Evolutionary conservation across 2,888 invertebrate genomes (phyloP), one percentile per base, ranked within the genome.

Genomic region (Sicus ferrugineus): DNA sequence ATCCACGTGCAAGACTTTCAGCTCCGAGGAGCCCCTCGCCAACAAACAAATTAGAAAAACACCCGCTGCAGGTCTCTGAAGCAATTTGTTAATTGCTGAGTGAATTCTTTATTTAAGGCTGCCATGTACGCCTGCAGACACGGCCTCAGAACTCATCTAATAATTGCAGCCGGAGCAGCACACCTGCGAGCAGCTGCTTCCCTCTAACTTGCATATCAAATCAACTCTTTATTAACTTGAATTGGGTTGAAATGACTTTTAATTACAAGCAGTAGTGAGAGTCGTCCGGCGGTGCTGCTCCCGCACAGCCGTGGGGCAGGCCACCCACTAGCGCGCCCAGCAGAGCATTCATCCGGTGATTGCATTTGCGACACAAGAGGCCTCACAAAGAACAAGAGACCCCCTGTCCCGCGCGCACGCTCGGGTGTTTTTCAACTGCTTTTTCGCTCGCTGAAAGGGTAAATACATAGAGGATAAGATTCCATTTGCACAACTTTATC

Each of bases 261-360:
- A 31, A 50, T 59, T 28, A 26, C 19, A 19, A n/a, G 5, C 63
- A 30, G 4, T n/a, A n/a, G 38, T 34, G 38, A 34, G 52, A 19
- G 21, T 14, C 19, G 26, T 23, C 14, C 52, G 21, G 26, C 38
- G 61, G 11, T 38, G 38, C 61, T 21, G n/a, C 21, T 38, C 23
- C n/a, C 28, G 26, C 16, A 11, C 28, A n/a, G 16, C 30, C 30
- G 28, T 26, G 26, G 28, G 56, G 56, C 30, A 28, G 23, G 7
- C 30, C 23, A 56, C 16, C 26, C 56, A 26, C 26, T 28, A 26
- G n/a, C n/a, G 23, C 56, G n/a, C 56, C 7, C 23, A 56, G 30
- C 16, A 56, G n/a, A 30, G 76, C 75, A 79, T 80, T 80, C 78
- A 80, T 78, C 77, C 79, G 76, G 79, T 80, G 80, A 80, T 80